phyloP scores from a whole-genome alignment of 2,797 vertebrate genomes.

The Monodelphis domestica region DNA sequence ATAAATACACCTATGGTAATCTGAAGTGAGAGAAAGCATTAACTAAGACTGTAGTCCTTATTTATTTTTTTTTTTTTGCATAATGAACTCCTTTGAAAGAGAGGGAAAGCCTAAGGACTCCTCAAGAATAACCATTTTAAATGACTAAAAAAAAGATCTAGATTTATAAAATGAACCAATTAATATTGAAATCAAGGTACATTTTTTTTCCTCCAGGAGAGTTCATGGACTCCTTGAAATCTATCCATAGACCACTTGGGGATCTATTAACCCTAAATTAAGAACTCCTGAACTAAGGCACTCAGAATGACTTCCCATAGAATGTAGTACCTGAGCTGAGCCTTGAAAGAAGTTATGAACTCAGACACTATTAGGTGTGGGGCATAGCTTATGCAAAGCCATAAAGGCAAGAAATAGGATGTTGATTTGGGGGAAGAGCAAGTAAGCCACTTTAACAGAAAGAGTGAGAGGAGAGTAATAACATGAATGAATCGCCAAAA shows the following conservation, averaged over 20 bases:
- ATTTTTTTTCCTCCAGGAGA: not conserved
- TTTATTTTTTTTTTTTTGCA: not conserved
- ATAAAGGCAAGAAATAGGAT: not conserved
- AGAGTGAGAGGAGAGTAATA: not conserved
- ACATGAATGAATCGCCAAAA: not conserved
- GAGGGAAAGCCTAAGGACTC: not conserved
- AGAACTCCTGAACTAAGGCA: not conserved
- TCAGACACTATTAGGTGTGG: not conserved
- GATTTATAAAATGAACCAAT: not conserved
- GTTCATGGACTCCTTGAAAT: not conserved
- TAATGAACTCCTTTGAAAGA: not conserved
- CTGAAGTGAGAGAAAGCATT: not conserved
- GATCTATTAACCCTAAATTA: not conserved
- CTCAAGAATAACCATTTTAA: not conserved
- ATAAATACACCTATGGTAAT: not conserved
- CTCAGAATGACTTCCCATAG: not conserved
- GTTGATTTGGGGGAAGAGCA: not conserved
- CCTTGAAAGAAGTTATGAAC: not conserved
- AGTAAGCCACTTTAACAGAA: not conserved
- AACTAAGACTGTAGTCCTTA: not conserved
- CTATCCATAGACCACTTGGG: not conserved
- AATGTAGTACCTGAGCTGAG: not conserved
- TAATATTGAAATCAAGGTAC: not conserved
- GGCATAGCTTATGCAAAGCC: not conserved
- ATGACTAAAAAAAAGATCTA: not conserved